Percentiles rank a stretch among this genome's conserved stretches.
Evolutionary conservation across 2,888 invertebrate species (phyloP).

Genomic region (Phragmatobia fuliginosa): DNA sequence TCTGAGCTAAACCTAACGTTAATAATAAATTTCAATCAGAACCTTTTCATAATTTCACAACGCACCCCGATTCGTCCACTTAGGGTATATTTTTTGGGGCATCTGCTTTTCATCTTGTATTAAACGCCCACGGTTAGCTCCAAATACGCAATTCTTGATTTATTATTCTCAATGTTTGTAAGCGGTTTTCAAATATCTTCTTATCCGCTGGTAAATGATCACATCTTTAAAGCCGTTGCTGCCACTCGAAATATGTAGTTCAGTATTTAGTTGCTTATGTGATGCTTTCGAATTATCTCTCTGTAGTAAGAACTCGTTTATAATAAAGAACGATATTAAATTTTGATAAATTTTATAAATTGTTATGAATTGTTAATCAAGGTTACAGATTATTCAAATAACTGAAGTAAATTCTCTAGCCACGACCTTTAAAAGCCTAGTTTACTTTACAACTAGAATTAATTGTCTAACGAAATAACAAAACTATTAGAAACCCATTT

Average conservation of each 20-base stretch:
- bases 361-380: too few relatives aligned
- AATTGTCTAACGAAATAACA: too few relatives aligned
- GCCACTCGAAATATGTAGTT: not conserved
- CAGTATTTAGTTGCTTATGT: not conserved
- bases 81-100: slow-evolving; percentile 7
- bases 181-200: not conserved
- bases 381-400: too few relatives aligned
- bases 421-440: too few relatives aligned
- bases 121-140: not conserved
- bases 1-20: slow-evolving; percentile 9
- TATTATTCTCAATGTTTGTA: not conserved
- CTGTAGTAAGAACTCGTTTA: too few relatives aligned
- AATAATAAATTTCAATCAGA: slow-evolving; percentile 22
- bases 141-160: not conserved
- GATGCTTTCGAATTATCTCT: too few relatives aligned
- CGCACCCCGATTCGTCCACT: slow-evolving; percentile 11
- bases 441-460: too few relatives aligned
- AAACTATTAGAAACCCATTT: too few relatives aligned
- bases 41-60: slow-evolving; percentile 15
- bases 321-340: too few relatives aligned
- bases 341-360: too few relatives aligned
- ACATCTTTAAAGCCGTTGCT: not conserved
- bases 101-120: not conserved
- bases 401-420: too few relatives aligned
- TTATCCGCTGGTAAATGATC: too few relatives aligned